Conservation (phyloP, 2,113 vertebrate genomes). For the Leucosticte australis region DNA sequence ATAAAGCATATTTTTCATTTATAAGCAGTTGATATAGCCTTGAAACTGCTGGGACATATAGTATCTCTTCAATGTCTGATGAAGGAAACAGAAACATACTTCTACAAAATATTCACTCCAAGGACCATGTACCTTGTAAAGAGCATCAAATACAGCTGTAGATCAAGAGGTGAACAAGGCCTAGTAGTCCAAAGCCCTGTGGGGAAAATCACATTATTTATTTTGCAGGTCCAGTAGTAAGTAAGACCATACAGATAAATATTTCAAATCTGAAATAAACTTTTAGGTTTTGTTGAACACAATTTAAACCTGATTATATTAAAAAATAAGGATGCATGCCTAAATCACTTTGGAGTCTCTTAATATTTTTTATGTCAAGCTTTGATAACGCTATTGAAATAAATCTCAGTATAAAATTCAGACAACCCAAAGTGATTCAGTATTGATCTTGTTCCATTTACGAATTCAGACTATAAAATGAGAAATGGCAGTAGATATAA, state of each 20-base stretch:
- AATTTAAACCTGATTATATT: neutral
- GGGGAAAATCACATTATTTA: neutral
- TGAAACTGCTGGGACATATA: neutral
- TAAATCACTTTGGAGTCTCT: neutral
- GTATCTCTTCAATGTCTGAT: neutral
- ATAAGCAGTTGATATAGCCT: neutral
- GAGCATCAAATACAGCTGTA: neutral
- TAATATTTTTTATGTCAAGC: neutral
- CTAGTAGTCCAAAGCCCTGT: neutral
- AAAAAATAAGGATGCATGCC: neutral
- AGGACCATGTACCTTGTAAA: neutral
- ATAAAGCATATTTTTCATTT: neutral
- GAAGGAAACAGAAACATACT: neutral
- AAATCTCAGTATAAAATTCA: neutral
- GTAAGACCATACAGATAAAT: neutral
- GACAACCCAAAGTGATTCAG: neutral
- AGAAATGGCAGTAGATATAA: neutral
- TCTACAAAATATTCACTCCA: neutral
- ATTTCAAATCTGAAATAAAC: neutral
- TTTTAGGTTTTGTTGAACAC: neutral
- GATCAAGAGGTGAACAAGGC: neutral
- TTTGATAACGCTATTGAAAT: neutral
- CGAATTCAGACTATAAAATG: neutral
- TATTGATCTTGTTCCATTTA: neutral
- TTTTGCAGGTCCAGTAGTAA: neutral